Conservation (phyloP, 2,113 vertebrate genomes). For the Trichomycterus rosablanca region DNA sequence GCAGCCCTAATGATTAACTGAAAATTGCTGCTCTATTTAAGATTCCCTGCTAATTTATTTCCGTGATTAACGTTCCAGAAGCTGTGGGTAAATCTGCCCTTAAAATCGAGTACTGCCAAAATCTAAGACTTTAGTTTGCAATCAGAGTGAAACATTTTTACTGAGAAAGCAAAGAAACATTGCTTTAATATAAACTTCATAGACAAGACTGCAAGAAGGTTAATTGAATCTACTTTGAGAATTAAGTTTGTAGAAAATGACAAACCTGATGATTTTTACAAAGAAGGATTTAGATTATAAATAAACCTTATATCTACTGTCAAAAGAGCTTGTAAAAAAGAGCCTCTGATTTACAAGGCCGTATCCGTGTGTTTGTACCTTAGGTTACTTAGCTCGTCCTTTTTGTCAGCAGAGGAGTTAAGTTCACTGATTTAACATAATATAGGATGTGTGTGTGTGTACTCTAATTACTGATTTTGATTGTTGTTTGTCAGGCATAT, state of each 20-base stretch:
- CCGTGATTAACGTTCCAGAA: conserved; percentile 19
- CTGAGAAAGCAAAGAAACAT: conserved; percentile 21
- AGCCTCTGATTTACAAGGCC: conserved; percentile 52
- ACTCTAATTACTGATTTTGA: conserved; percentile 50
- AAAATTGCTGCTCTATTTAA: neutral
- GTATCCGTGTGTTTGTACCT: conserved; percentile 10
- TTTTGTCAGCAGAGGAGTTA: neutral
- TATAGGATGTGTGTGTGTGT: conserved; percentile 14
- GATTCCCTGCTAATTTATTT: conserved; percentile 18
- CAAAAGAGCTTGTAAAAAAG: conserved; percentile 47
- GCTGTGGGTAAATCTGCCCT: conserved; percentile 25
- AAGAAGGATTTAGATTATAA: conserved; percentile 61
- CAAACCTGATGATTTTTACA: conserved; percentile 55
- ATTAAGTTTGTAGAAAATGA: conserved; percentile 62
- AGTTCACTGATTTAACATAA: conserved; percentile 41
- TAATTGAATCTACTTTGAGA: conserved; percentile 53
- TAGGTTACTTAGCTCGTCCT: neutral
- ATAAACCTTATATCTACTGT: conserved; percentile 73
- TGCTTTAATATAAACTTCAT: conserved; percentile 51
- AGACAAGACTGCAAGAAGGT: conserved; percentile 37
- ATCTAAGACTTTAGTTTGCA: conserved; percentile 29
- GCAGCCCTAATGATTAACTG: too few relatives aligned
- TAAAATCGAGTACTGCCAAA: conserved; percentile 24
- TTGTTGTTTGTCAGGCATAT: too few relatives aligned
- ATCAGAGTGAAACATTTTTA: conserved; percentile 12